phyloP scores from a whole-genome alignment of 2,797 vertebrate genomes.

The Buphagus erythrorhynchus region DNA sequence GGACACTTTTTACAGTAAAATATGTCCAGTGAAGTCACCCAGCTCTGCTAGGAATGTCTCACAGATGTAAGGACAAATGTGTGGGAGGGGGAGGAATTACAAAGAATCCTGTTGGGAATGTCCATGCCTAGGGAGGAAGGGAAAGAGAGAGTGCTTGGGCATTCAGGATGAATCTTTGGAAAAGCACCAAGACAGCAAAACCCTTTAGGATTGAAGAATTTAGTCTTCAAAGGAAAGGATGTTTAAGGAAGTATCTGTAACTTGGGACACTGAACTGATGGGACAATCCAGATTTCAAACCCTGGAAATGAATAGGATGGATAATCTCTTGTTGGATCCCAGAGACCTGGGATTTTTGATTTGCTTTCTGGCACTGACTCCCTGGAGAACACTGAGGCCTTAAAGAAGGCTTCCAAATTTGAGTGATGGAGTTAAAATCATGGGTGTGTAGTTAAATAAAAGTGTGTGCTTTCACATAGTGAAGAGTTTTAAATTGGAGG shows the following conservation, averaged over 20 bases:
- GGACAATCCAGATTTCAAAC: background rate
- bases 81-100: background rate
- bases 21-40: background rate
- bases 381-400: no score
- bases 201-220: background rate
- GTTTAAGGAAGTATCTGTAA: background rate
- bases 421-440: no score
- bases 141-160: background rate
- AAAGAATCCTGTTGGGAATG: background rate
- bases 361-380: no score
- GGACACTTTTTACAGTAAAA: background rate
- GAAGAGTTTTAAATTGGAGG: no score
- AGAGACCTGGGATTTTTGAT: no score
- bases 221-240: background rate
- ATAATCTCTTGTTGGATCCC: background rate
- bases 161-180: background rate
- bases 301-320: background rate
- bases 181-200: background rate
- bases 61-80: background rate
- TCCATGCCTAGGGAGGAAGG: background rate
- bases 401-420: no score
- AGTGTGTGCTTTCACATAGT: no score
- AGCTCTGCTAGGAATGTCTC: background rate
- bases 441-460: no score
- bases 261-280: background rate